phyloP scores from a whole-genome alignment of 2,797 vertebrate species.

The Sphenodon punctatus region DNA sequence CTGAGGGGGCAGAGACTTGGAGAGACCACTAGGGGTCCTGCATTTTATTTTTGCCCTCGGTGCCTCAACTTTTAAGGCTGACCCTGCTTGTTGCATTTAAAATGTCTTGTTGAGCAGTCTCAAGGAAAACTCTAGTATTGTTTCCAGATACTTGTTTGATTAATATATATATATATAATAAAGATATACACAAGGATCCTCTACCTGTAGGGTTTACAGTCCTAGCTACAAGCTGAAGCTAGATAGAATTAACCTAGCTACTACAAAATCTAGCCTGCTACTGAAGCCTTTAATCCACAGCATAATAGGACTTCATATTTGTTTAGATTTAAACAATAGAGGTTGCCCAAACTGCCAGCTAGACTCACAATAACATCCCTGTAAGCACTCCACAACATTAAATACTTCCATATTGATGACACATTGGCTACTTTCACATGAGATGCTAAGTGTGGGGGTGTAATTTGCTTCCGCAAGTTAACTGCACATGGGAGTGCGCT shows the following conservation, averaged over 20 bases:
- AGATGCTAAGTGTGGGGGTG: too few species aligned
- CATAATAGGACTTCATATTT: background rate
- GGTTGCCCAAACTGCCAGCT: background rate
- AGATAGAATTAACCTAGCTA: background rate
- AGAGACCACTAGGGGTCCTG: too few species aligned
- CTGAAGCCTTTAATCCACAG: rapidly evolving
- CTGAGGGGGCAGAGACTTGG: too few species aligned
- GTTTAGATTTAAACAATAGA: background rate
- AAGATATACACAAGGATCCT: too few species aligned
- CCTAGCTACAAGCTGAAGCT: background rate
- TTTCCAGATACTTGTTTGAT: too few species aligned
- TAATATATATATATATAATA: too few species aligned
- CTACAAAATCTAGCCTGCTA: background rate
- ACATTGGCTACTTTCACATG: too few species aligned
- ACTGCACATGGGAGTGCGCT: too few species aligned
- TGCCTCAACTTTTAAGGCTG: too few species aligned
- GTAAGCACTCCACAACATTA: background rate
- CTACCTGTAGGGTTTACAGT: background rate
- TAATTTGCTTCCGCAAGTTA: too few species aligned
- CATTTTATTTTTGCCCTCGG: too few species aligned
- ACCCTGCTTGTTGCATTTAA: too few species aligned
- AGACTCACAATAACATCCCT: rapidly evolving
- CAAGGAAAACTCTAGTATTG: background rate
- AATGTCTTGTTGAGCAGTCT: background rate
- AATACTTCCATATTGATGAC: background rate